Evolutionary conservation across 2,888 invertebrate genomes (phyloP), one percentile per base, ranked within the genome.

Genomic region (Podotricha telesiphe): DNA sequence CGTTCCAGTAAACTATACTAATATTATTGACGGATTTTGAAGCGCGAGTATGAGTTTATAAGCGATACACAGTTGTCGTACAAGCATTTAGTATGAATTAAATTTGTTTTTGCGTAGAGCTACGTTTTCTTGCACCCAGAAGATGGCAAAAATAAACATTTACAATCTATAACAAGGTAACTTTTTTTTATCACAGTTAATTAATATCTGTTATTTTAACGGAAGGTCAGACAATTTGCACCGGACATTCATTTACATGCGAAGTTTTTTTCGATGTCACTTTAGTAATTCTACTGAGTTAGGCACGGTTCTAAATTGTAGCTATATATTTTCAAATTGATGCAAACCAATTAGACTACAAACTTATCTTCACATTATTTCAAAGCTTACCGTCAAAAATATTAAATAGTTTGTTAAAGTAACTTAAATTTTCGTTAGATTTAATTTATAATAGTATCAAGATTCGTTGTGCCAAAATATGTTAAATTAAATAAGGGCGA

Each of bases 111-210:
- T 37, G 37, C 37, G 8, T 8, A 37, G 6, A 8, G 37, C 8
- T 37, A 37, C 10, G 8, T 37, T 20, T 51, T 51, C 22, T 15
- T 8, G 51, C 22, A 22, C 8, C n/a, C 22, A 51, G 22, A 50
- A 20, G 13, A 51, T 22, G 51, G 51, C 20, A 51, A 22, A 15
- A 22, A 22, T 15, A 51, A 22, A 53, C n/a, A 51, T 15, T 7
- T 80, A 79, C 73, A 79, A 78, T 80, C 82, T 80, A 75, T 19
- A 64, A 56, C 20, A 83, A 85, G 83, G 83, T 85, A 85, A 83
- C 82, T 80, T 78, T 76, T 80, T 78, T 76, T 73, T 86, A 87
- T 87, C 87, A 87, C 87, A 87, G 86, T 70, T 68, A 55, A 70
- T 70, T 70, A 42, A 70, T 70, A 66, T 50, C 8, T 20, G 51